Conservation (phyloP, 1,140 invertebrate genomes). For the Carposina sasakii region DNA sequence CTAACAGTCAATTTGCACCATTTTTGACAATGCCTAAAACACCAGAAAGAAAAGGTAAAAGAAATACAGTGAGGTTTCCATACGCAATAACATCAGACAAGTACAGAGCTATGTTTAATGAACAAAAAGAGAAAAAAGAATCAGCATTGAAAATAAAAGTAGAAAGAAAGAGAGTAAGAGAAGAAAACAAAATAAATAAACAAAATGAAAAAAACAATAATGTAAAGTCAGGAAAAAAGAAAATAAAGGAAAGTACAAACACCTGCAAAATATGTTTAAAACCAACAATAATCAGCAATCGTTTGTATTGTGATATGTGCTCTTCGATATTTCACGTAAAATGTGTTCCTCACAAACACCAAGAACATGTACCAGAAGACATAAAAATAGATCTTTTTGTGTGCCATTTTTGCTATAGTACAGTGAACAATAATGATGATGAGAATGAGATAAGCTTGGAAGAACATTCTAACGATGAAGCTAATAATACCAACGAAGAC, state of each 20-base stretch:
- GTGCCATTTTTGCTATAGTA: conserved; percentile 8
- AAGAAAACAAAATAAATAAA: conserved; percentile 13
- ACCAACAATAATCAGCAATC: conserved; percentile 6
- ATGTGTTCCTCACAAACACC: conserved; percentile 2
- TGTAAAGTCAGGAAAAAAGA: conserved; percentile 11
- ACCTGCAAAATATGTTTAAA: conserved; percentile 8
- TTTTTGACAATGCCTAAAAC: conserved; percentile 17
- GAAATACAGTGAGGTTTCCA: conserved; percentile 11
- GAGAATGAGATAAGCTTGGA: no score
- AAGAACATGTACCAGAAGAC: conserved; percentile 7
- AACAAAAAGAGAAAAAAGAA: conserved; percentile 12
- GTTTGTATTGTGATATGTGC: conserved; percentile 10
- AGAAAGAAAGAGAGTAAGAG: conserved; percentile 4
- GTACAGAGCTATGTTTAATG: conserved; percentile 15
- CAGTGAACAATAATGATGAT: no score
- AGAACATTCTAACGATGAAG: no score
- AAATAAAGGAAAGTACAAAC: conserved; percentile 7
- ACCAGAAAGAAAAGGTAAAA: conserved; percentile 14
- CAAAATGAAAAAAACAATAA: conserved; percentile 2
- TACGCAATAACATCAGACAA: conserved; percentile 12
- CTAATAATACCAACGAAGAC: no score
- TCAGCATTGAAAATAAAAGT: conserved; percentile 9
- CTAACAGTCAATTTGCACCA: conserved; percentile 4
- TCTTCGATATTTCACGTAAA: conserved; percentile 10
- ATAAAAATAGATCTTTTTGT: conserved; percentile 4